These are phyloP conservation scores for Drosophila punjabiensis DNA, from an alignment of 1,140 invertebrate genomes.

Conservation along the genomic window DNA sequence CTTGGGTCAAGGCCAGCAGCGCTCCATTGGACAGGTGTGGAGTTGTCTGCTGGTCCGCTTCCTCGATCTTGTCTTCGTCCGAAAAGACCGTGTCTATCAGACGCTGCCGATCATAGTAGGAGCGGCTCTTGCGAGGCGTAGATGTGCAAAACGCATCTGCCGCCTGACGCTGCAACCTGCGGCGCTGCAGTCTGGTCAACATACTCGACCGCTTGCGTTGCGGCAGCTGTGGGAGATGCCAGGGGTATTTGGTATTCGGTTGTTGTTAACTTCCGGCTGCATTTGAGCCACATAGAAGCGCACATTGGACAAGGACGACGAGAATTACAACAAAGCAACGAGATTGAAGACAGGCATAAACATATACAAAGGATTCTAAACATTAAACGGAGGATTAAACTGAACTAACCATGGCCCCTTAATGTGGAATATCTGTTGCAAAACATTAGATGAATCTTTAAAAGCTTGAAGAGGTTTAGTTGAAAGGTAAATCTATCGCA, in stretches of 20 bases:
- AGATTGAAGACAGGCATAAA: not conserved
- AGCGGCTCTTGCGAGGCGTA: slow-evolving; percentile 70
- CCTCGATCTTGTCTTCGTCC: not conserved
- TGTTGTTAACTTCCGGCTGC: slow-evolving; percentile 3
- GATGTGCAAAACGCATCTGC: slow-evolving; percentile 58
- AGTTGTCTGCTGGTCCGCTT: slow-evolving; percentile 27
- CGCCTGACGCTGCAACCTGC: slow-evolving; percentile 31
- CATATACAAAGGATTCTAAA: not conserved
- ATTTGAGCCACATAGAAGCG: slow-evolving; percentile 22
- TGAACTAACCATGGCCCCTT: not conserved
- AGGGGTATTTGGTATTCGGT: slow-evolving; percentile 3
- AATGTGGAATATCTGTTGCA: not conserved
- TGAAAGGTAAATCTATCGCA: no score
- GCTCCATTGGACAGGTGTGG: slow-evolving; percentile 38
- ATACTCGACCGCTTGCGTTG: slow-evolving; percentile 38
- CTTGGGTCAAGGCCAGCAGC: slow-evolving; percentile 19
- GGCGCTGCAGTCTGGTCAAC: slow-evolving; percentile 45
- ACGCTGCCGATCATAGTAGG: slow-evolving; percentile 64
- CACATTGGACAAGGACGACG: slow-evolving; percentile 7
- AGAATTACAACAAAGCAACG: slow-evolving; percentile 10
- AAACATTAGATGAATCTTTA: not conserved
- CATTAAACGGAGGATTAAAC: not conserved
- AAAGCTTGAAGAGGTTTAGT: no score
- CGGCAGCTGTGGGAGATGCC: slow-evolving; percentile 41
- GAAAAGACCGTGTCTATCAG: slow-evolving; percentile 29